phyloP scores from a whole-genome alignment of 1,140 invertebrate species.

The Hyles vespertilio region DNA sequence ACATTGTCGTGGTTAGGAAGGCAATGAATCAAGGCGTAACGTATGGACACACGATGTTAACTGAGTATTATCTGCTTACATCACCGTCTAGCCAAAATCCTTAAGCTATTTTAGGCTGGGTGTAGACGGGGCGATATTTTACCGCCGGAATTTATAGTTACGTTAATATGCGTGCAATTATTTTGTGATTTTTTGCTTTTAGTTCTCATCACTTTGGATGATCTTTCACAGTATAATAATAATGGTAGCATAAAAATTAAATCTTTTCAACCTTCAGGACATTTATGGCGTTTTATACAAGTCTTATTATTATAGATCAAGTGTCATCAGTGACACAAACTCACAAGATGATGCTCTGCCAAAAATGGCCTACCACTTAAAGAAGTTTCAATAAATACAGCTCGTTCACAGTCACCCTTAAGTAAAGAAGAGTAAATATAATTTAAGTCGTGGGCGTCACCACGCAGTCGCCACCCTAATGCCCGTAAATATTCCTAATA shows the following conservation, averaged over 20 bases:
- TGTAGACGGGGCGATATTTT: not conserved
- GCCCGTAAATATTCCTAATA: slow-evolving; percentile 31
- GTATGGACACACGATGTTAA: not conserved
- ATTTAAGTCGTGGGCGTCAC: slow-evolving; percentile 34
- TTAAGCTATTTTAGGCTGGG: not conserved
- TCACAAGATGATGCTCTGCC: no score
- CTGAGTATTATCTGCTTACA: slow-evolving; percentile 4
- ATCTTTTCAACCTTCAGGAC: no score
- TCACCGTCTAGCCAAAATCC: not conserved
- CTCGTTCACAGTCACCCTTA: slow-evolving; percentile 8
- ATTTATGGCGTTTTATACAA: no score
- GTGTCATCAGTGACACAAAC: no score
- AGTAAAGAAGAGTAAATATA: slow-evolving; percentile 26
- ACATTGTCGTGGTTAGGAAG: no score
- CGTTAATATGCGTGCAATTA: not conserved
- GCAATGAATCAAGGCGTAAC: slow-evolving; percentile 1
- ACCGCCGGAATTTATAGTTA: no score
- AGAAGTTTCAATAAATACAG: no score
- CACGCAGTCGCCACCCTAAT: slow-evolving; percentile 17
- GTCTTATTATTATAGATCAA: no score
- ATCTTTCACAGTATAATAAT: no score
- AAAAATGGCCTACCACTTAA: no score
- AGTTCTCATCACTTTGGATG: no score
- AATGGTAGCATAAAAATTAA: no score
- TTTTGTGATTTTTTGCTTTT: not conserved